Evolutionary conservation across 2,888 invertebrate genomes (phyloP).

Genomic region (Lysandra coridon): DNA sequence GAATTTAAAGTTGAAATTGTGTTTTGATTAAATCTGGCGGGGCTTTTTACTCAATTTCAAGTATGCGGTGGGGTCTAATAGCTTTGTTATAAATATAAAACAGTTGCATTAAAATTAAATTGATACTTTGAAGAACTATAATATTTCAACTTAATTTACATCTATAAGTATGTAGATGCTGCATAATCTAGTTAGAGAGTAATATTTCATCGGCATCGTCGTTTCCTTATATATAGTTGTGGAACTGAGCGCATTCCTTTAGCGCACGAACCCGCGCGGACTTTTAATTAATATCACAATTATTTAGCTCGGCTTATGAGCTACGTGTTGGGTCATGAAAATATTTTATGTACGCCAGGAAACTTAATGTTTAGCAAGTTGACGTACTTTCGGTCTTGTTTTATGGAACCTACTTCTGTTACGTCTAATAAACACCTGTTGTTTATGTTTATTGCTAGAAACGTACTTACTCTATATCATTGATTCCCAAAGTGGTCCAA

Average conservation of each 20-base stretch:
- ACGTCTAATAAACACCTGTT: background rate
- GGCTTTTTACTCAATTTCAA: background rate
- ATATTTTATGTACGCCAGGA: background rate
- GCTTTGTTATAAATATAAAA: background rate
- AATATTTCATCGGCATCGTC: conserved; percentile 21
- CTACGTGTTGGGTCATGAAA: conserved; percentile 6
- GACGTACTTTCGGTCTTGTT: background rate
- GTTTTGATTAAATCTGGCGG: background rate
- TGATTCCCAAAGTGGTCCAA: too few relatives aligned
- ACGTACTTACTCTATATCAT: background rate
- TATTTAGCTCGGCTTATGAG: conserved; percentile 13
- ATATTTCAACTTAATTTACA: background rate
- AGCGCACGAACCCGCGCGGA: background rate
- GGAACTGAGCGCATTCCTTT: conserved; percentile 15
- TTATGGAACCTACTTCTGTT: background rate
- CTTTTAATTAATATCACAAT: conserved; percentile 26
- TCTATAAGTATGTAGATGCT: background rate
- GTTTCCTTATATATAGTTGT: conserved; percentile 17
- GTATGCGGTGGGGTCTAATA: background rate
- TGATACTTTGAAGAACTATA: too few relatives aligned
- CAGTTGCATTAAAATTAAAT: too few relatives aligned
- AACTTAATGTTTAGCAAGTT: background rate
- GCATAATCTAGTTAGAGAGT: background rate
- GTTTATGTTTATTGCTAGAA: background rate
- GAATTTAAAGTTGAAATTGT: conserved; percentile 6